Conservation (phyloP, 2,888 invertebrate species). For the Drosophila borealis region DNA sequence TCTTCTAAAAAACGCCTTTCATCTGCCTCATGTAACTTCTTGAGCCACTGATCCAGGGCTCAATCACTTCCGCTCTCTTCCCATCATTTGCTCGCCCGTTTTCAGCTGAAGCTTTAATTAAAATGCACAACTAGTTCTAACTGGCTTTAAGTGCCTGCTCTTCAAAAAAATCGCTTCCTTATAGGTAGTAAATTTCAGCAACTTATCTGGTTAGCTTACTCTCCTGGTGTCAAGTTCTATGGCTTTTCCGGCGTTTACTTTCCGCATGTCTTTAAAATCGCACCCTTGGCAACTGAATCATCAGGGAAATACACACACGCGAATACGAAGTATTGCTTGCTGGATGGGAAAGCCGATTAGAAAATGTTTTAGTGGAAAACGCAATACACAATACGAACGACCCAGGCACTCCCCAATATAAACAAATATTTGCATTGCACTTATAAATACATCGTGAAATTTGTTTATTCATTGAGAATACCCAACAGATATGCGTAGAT, state of each 20-base stretch:
- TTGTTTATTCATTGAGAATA: conserved; percentile 73
- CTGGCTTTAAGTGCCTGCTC: not conserved
- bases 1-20: too few relatives aligned
- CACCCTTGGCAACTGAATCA: conserved; percentile 18
- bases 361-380: not conserved
- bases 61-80: too few relatives aligned
- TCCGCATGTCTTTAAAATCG: conserved; percentile 1
- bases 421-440: conserved; percentile 62
- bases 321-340: conserved; percentile 1
- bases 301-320: conserved; percentile 2
- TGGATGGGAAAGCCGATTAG: not conserved
- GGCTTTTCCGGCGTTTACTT: not conserved
- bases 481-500: conserved; percentile 63
- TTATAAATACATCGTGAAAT: conserved; percentile 66
- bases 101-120: not conserved
- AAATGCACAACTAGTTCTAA: not conserved
- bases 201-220: not conserved
- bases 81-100: too few relatives aligned
- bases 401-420: conserved; percentile 4
- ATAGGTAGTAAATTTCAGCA: not conserved
- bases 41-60: too few relatives aligned
- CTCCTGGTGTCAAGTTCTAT: not conserved
- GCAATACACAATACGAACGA: not conserved
- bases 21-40: too few relatives aligned
- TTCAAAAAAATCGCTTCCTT: not conserved